A percentile compares a stretch with the other conserved stretches of the same genome.
Evolutionary conservation across 2,113 vertebrate species (phyloP).

Genomic region (Stegastes partitus): DNA sequence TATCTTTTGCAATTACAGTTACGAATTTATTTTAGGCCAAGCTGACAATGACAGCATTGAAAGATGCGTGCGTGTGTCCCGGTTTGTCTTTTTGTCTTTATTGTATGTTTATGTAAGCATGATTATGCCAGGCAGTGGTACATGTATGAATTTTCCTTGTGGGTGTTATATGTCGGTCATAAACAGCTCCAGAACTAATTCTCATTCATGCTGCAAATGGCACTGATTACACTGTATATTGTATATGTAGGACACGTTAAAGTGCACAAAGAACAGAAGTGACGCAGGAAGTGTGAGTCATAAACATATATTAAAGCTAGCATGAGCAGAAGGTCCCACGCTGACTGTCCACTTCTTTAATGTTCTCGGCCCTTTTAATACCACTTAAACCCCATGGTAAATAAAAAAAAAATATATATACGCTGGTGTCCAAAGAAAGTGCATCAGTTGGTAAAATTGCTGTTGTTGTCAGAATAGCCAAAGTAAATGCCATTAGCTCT

Average conservation of each 20-base stretch:
- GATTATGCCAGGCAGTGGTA: constrained; percentile 38
- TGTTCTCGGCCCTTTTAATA: not conserved
- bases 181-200: constrained; percentile 30
- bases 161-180: constrained; percentile 35
- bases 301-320: not conserved
- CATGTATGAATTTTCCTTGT: constrained; percentile 8
- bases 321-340: not conserved
- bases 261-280: not conserved
- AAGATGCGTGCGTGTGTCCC: not conserved
- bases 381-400: too few species aligned
- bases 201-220: constrained; percentile 28
- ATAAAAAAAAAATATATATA: too few species aligned
- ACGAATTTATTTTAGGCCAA: not conserved
- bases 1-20: not conserved
- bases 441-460: too few species aligned
- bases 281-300: not conserved
- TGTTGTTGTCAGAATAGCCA: too few species aligned
- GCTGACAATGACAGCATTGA: not conserved
- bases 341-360: not conserved
- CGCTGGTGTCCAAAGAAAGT: too few species aligned
- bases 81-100: constrained; percentile 11
- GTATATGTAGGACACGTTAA: constrained; percentile 25
- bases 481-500: too few species aligned
- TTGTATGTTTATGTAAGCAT: constrained; percentile 36
- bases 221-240: not conserved